Percentiles rank a stretch among this genome's conserved stretches.
phyloP scores from a whole-genome alignment of 2,113 vertebrate species.

The Ammodytes dubius region DNA sequence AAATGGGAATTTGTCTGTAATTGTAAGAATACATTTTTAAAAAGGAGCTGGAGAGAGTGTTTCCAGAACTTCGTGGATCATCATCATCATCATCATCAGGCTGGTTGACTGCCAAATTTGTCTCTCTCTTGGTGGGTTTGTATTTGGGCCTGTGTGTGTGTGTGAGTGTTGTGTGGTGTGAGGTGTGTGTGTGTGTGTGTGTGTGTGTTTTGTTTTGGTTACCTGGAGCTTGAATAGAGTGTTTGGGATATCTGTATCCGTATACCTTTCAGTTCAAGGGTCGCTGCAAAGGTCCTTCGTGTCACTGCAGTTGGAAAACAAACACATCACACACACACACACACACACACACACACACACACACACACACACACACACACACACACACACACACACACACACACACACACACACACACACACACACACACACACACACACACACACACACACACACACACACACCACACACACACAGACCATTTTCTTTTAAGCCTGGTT shows the following conservation, averaged over 20 bases:
- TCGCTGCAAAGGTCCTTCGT: conserved; percentile 68
- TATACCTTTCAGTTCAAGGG: conserved; percentile 73
- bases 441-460: conserved; percentile 2
- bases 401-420: conserved; percentile 69
- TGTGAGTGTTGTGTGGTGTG: conserved; percentile 16
- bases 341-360: conserved; percentile 17
- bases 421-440: conserved; percentile 14
- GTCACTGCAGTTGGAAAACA: conserved; percentile 67
- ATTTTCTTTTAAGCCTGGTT: conserved; percentile 62
- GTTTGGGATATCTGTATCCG: conserved; percentile 60
- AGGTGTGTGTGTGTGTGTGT: conserved; percentile 15
- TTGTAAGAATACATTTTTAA: conserved; percentile 36
- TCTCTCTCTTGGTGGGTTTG: background rate
- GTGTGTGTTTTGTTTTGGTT: conserved; percentile 44
- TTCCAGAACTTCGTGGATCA: conserved; percentile 16
- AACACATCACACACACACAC: conserved; percentile 63
- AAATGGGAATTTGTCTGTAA: conserved; percentile 27
- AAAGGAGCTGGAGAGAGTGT: conserved; percentile 3
- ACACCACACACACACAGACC: background rate
- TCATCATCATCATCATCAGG: conserved; percentile 5
- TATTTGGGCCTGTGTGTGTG: conserved; percentile 15
- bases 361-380: conserved; percentile 34
- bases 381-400: conserved; percentile 9
- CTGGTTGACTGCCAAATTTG: conserved; percentile 14
- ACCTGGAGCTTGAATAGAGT: conserved; percentile 75